Conservation (phyloP, 2,888 invertebrate species). For the Epistrophella euchroma region DNA sequence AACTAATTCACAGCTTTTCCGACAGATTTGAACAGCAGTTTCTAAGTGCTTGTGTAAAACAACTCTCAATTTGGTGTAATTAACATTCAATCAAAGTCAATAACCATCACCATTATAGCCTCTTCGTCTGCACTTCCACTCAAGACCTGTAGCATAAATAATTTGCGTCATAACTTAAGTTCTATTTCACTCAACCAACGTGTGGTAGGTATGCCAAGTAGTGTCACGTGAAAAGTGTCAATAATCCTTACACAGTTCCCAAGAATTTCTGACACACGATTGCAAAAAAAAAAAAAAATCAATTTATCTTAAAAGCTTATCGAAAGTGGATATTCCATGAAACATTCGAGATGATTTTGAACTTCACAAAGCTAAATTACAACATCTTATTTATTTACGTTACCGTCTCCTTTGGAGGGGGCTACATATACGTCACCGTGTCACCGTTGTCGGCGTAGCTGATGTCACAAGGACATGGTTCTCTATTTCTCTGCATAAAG, state of each 20-base stretch:
- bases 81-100: slow-evolving; percentile 45
- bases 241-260: slow-evolving; percentile 29
- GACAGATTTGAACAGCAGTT: neutral
- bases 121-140: neutral
- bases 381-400: slow-evolving; percentile 27
- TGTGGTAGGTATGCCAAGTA: slow-evolving; percentile 14
- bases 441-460: neutral
- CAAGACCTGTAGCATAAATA: slow-evolving; percentile 33
- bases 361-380: slow-evolving; percentile 30
- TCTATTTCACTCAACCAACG: neutral
- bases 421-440: no score
- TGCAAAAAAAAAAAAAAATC: neutral
- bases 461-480: neutral
- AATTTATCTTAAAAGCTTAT: slow-evolving; percentile 40
- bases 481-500: neutral
- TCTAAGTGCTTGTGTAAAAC: slow-evolving; percentile 8
- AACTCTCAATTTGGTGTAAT: slow-evolving; percentile 38
- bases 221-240: slow-evolving; percentile 21
- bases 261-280: slow-evolving; percentile 22
- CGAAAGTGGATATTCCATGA: slow-evolving; percentile 24
- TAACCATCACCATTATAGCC: slow-evolving; percentile 19
- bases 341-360: slow-evolving; percentile 23
- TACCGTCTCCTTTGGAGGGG: neutral
- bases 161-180: slow-evolving; percentile 37
- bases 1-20: neutral